Conservation (phyloP, 2,888 invertebrate genomes). For the Lycaena phlaeas region DNA sequence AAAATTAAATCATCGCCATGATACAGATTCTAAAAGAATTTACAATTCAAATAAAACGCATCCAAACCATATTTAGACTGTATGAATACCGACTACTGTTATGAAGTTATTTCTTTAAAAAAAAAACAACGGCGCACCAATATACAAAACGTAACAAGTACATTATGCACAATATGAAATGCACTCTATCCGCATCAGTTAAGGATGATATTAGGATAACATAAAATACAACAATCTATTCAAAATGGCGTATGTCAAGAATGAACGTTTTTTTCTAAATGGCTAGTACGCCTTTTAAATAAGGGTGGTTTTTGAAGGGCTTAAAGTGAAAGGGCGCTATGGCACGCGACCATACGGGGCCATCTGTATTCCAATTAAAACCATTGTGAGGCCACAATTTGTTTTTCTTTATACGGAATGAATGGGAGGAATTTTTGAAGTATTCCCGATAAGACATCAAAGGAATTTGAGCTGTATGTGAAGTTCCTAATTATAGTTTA, state of each 20-base stretch:
- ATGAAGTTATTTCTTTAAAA: background rate
- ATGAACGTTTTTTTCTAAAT: too few species aligned
- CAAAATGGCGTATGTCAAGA: too few species aligned
- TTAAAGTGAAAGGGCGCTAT: conserved; percentile 24
- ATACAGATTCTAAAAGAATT: too few species aligned
- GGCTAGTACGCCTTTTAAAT: too few species aligned
- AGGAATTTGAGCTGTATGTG: background rate
- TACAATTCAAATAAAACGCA: background rate
- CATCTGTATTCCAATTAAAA: conserved; percentile 49
- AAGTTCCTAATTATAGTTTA: background rate
- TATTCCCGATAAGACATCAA: background rate
- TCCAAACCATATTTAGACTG: background rate
- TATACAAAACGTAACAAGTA: too few species aligned
- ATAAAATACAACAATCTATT: too few species aligned
- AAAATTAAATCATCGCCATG: too few species aligned
- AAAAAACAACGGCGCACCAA: too few species aligned
- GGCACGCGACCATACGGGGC: conserved; percentile 39
- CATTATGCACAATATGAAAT: too few species aligned
- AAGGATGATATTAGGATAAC: too few species aligned
- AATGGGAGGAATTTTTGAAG: conserved; percentile 23
- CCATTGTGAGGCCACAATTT: conserved; percentile 24
- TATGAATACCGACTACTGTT: background rate
- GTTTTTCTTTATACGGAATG: conserved; percentile 27
- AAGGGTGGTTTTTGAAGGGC: conserved; percentile 11
- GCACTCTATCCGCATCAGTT: too few species aligned